Evolutionary conservation across 2,888 invertebrate genomes (phyloP).

Genomic region (Ferdinandea cuprea): DNA sequence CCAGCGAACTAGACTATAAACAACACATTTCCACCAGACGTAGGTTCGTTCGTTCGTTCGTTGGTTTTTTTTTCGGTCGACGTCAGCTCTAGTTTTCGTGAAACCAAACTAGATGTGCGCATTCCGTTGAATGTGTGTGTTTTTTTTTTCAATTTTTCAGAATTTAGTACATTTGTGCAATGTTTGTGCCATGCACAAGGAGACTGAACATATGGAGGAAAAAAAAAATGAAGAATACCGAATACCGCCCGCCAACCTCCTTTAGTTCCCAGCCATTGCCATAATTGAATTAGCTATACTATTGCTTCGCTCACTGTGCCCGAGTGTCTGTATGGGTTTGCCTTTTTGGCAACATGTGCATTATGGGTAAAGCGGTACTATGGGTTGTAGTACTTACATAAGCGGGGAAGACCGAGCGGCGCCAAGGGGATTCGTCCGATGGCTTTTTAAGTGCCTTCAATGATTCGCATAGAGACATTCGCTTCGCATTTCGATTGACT

Average conservation of each 20-base stretch:
- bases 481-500: slow-evolving; percentile 65
- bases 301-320: background rate
- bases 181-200: slow-evolving; percentile 28
- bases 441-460: slow-evolving; percentile 49
- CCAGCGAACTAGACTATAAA: slow-evolving; percentile 40
- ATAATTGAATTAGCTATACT: slow-evolving; percentile 70
- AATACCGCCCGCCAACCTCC: slow-evolving; percentile 12
- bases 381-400: slow-evolving; percentile 54
- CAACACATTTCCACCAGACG: slow-evolving; percentile 70
- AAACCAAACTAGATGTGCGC: slow-evolving; percentile 63
- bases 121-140: slow-evolving; percentile 28
- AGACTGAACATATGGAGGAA: slow-evolving; percentile 21
- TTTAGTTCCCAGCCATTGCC: slow-evolving; percentile 67
- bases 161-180: slow-evolving; percentile 5
- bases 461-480: slow-evolving; percentile 36
- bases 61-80: slow-evolving; percentile 52
- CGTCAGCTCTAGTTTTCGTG: slow-evolving; percentile 64
- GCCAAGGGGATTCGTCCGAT: slow-evolving; percentile 53
- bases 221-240: slow-evolving; percentile 31
- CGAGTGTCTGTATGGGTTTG: slow-evolving; percentile 6
- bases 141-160: background rate
- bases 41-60: slow-evolving; percentile 36
- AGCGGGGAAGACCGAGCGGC: slow-evolving; percentile 61
- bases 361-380: background rate
- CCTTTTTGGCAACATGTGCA: slow-evolving; percentile 64